Conservation (phyloP, 2,888 invertebrate species). For the Drosophila meridiana region DNA sequence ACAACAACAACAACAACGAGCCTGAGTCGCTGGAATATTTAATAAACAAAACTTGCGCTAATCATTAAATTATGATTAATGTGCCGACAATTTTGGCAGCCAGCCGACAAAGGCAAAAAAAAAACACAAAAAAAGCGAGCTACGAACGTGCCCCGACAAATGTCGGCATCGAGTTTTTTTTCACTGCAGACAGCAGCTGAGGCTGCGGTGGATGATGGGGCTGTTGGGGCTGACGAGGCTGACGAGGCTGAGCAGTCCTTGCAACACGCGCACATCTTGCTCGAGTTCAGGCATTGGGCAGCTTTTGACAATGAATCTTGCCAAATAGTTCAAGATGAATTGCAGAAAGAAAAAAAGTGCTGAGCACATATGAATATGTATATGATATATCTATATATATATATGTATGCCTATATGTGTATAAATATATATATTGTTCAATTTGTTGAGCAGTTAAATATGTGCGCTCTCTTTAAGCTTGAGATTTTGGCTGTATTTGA, state of each 20-base stretch:
- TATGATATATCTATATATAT: not conserved
- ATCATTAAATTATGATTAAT: slow-evolving; percentile 81
- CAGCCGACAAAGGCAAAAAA: slow-evolving; percentile 50
- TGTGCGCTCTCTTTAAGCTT: not conserved
- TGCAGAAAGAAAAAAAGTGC: slow-evolving; percentile 9
- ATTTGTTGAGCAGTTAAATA: not conserved
- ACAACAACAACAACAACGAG: slow-evolving; percentile 12
- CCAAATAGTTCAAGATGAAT: slow-evolving; percentile 12
- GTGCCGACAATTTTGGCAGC: slow-evolving; percentile 70
- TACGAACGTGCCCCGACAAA: slow-evolving; percentile 42
- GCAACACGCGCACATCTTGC: slow-evolving; percentile 1
- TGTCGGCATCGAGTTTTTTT: slow-evolving; percentile 13
- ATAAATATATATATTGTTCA: not conserved
- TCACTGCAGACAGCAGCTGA: slow-evolving; percentile 16
- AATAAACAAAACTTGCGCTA: slow-evolving; percentile 79
- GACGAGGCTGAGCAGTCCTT: slow-evolving; percentile 6
- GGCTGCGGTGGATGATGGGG: not conserved
- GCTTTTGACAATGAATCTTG: slow-evolving; percentile 7
- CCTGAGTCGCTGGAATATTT: slow-evolving; percentile 50
- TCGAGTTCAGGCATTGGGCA: not conserved
- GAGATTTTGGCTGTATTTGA: not conserved
- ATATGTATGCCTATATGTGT: not conserved
- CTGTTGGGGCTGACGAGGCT: not conserved
- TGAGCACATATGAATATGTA: slow-evolving; percentile 6
- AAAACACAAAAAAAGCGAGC: not conserved